Base-by-base conservation (phyloP, 2,888 invertebrate genomes). In the Griposia aprilina region DNA sequence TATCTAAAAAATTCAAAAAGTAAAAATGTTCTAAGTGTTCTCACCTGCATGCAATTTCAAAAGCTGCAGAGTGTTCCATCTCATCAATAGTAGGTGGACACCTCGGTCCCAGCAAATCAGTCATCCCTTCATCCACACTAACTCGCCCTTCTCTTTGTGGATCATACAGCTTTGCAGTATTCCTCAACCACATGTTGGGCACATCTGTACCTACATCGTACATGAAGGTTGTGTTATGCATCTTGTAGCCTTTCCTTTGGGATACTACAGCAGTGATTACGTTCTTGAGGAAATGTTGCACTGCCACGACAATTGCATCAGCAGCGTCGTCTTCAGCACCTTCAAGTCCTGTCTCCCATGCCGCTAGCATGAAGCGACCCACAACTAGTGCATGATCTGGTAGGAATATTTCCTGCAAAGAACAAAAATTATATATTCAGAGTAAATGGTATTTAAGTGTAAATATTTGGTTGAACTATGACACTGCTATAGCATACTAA, bases 301-400 rank as follows among this genome's bases (percentile, higher is more conserved):
- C 98, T 2, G 99, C 98, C 66, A 98, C 97, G 60, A 98, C 98
- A 70, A 99, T 97, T n/a, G 98, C 97, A 82, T 98, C 98, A 0
- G 98, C 98, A 8, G 98, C 98, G 83, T 97, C 97, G 90, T 98
- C 98, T 82, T 99, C 98, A 7, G 98, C 98, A 13, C 98, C 98
- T 87, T 98, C 98, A 63, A 99, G 97, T 0, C 98, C 99, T 70
- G 98, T 97, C 91, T 99, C 99, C 99, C 99, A 99, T 11, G 99
- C 99, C 8, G 98, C 98, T 17, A 99, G 97, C 94, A 99, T 97
- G 89, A 99, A 97, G 80, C 99, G 97, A 0, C 99, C 98, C 82
- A 98, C 97, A 10, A 99, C 98, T 90, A 99, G 98, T 0, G 98
- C 98, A 83, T 98, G 97, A 93, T 99, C 99, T 0, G 99, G 99